phyloP scores from a whole-genome alignment of 2,888 invertebrate genomes.

The Drosophila testacea region DNA sequence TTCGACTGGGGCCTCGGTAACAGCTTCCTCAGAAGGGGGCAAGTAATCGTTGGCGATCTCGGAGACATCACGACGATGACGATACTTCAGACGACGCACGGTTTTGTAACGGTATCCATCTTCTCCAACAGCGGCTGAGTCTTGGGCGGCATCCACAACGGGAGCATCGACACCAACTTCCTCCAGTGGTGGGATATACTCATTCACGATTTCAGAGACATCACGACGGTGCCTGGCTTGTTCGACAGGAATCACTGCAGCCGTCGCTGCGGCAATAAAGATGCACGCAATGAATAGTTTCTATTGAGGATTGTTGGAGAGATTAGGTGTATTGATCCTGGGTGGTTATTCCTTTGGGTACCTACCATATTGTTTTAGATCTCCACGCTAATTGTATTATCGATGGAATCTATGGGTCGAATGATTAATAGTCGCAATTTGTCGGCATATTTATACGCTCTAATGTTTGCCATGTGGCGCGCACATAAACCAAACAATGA shows the following conservation, averaged over 20 bases:
- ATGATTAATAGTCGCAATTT: constrained; percentile 79
- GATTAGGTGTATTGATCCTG: constrained; percentile 6
- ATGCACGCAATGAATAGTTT: constrained; percentile 75
- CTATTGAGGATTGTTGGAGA: constrained; percentile 40
- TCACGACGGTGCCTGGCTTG: constrained; percentile 81
- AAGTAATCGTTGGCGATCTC: constrained; percentile 73
- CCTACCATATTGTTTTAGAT: constrained; percentile 75
- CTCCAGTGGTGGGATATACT: constrained; percentile 72
- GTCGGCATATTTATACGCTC: constrained; percentile 78
- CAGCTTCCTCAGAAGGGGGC: constrained; percentile 62
- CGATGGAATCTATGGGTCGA: constrained; percentile 80
- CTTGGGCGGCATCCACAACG: constrained; percentile 48
- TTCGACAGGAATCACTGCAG: constrained; percentile 81
- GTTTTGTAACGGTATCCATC: constrained; percentile 81
- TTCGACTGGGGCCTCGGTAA: constrained; percentile 45
- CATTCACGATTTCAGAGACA: constrained; percentile 71
- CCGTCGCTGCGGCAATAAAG: constrained; percentile 75
- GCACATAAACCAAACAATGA: constrained; percentile 65
- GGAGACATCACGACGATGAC: constrained; percentile 77
- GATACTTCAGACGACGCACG: constrained; percentile 70
- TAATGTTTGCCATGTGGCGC: constrained; percentile 65
- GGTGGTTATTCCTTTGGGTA: constrained; percentile 24
- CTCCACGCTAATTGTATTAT: constrained; percentile 71
- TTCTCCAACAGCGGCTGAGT: constrained; percentile 63
- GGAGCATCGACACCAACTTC: constrained; percentile 49